phyloP scores from a whole-genome alignment of 2,888 invertebrate species.

The Anodontia alba region DNA sequence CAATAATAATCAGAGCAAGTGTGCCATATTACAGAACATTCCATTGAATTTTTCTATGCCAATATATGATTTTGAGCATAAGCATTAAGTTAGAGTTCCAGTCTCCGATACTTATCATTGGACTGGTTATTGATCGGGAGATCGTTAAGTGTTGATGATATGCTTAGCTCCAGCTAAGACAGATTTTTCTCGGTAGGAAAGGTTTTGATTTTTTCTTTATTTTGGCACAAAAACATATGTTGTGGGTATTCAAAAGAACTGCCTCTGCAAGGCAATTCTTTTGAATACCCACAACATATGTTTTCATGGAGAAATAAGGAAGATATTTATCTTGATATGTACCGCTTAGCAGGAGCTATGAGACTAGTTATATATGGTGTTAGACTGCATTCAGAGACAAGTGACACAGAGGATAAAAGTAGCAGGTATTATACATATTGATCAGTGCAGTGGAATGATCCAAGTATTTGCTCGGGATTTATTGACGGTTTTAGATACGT shows the following conservation, averaged over 20 bases:
- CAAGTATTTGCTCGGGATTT: not conserved
- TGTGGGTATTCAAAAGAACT: too few relatives aligned
- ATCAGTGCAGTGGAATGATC: not conserved
- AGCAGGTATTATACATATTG: conserved; percentile 13
- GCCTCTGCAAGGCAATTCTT: too few relatives aligned
- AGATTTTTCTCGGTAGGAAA: too few relatives aligned
- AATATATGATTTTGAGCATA: conserved; percentile 6
- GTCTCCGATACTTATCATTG: conserved; percentile 14
- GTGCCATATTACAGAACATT: not conserved
- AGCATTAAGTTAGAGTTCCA: not conserved
- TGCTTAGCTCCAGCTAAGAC: too few relatives aligned
- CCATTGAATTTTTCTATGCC: not conserved
- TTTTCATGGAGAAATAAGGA: too few relatives aligned
- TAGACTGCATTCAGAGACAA: not conserved
- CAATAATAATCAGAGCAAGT: not conserved
- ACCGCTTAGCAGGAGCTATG: too few relatives aligned
- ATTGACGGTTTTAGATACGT: not conserved
- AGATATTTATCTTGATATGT: too few relatives aligned
- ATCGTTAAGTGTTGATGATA: not conserved
- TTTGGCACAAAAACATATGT: too few relatives aligned
- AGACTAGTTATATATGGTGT: not conserved
- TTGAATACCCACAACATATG: too few relatives aligned
- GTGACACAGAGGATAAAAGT: not conserved
- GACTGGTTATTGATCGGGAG: conserved; percentile 7
- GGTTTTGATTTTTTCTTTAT: too few relatives aligned